These are phyloP conservation scores for Scaeva pyrastri DNA, from an alignment of 2,888 invertebrate genomes.

Conservation along the genomic window DNA sequence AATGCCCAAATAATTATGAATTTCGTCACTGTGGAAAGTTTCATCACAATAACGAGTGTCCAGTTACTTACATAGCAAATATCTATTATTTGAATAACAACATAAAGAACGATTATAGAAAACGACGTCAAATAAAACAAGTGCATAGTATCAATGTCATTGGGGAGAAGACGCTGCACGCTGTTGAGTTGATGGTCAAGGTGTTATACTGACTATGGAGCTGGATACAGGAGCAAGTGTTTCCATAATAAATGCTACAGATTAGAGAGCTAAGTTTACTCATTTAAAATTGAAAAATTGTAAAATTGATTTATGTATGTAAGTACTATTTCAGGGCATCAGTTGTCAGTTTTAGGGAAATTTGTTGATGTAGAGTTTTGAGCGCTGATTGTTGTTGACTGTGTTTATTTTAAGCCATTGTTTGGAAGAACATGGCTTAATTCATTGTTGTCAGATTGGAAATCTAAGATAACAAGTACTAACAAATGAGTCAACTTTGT, in stretches of 20 bases:
- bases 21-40: slow-evolving; percentile 14
- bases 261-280: slow-evolving; percentile 5
- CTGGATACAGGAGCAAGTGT: slow-evolving; percentile 17
- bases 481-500: neutral
- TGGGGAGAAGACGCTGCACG: slow-evolving; percentile 10
- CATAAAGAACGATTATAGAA: neutral
- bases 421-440: neutral
- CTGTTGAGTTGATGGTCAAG: slow-evolving; percentile 3
- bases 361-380: neutral
- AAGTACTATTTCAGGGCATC: neutral
- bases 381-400: neutral
- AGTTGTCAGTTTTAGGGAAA: slow-evolving; percentile 13
- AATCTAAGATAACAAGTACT: neutral
- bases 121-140: neutral
- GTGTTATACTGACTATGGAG: neutral
- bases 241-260: neutral
- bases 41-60: slow-evolving; percentile 10
- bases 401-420: neutral
- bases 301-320: neutral
- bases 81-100: neutral
- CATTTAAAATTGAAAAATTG: neutral
- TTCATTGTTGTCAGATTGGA: neutral
- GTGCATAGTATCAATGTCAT: neutral
- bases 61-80: slow-evolving; percentile 7
- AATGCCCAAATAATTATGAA: no score